phyloP scores from a whole-genome alignment of 1,140 invertebrate genomes.

The Papilio glaucus region DNA sequence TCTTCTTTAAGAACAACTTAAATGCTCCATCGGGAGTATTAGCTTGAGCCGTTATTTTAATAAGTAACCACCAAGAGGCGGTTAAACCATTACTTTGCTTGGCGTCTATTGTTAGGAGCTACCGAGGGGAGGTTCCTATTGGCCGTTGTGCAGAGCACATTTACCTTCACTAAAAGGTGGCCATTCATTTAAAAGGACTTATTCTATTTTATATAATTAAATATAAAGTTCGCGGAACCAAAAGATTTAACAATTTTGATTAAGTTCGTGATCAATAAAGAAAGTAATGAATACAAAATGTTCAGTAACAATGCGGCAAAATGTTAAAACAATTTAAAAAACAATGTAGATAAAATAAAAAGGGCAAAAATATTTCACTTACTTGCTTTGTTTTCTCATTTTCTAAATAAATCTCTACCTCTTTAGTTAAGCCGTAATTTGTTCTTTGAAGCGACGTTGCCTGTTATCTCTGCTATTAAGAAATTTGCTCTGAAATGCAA shows the following conservation, averaged over 20 bases:
- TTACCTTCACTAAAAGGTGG: too few species aligned
- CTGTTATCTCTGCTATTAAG: neutral
- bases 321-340: neutral
- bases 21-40: neutral
- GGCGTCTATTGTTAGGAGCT: neutral
- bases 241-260: neutral
- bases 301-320: neutral
- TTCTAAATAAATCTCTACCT: slow-evolving; percentile 1
- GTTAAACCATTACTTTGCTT: neutral
- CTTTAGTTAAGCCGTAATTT: slow-evolving; percentile 1
- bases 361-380: neutral
- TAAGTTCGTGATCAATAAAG: neutral
- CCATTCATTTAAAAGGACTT: too few species aligned
- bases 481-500: neutral
- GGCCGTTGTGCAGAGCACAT: too few species aligned
- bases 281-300: neutral
- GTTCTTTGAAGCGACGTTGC: slow-evolving; percentile 8
- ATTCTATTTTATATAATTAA: neutral
- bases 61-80: neutral
- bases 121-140: too few species aligned
- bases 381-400: slow-evolving; percentile 12
- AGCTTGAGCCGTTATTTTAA: neutral
- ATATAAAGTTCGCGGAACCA: too few species aligned
- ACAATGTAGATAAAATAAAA: neutral
- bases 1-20: neutral